A percentile compares a stretch with the other conserved stretches of the same genome.
Evolutionary conservation across 2,888 invertebrate genomes (phyloP).

Genomic region (Anthrax anthrax): DNA sequence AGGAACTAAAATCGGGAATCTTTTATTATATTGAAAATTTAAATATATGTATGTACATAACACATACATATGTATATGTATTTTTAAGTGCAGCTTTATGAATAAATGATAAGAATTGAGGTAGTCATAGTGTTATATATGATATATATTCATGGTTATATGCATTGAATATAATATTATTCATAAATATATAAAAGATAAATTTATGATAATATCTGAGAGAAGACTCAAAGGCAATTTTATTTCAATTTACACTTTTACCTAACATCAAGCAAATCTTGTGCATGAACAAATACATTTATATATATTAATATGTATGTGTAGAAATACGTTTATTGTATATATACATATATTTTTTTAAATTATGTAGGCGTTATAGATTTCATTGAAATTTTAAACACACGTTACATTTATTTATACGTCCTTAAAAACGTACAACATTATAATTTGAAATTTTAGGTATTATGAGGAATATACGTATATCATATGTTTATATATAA

Average conservation of each 20-base stretch:
- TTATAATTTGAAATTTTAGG: no score
- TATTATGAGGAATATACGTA: no score
- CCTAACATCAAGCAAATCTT: not conserved
- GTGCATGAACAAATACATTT: no score
- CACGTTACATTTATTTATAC: no score
- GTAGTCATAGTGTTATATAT: conserved; percentile 4
- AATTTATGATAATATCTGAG: not conserved
- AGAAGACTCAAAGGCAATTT: not conserved
- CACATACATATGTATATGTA: no score
- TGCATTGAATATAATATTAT: not conserved
- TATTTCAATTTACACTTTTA: not conserved
- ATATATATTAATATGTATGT: no score
- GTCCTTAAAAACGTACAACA: no score
- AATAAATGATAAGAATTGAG: conserved; percentile 5
- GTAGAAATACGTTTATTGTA: no score
- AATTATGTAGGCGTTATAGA: no score
- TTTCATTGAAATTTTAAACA: no score
- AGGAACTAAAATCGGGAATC: not conserved
- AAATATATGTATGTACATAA: not conserved
- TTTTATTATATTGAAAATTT: conserved; percentile 6
- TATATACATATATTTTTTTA: no score
- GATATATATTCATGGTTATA: not conserved
- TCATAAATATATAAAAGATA: not conserved
- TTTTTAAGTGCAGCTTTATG: conserved; percentile 7
- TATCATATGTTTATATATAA: no score